Evolutionary conservation across 2,113 vertebrate species (phyloP).

Genomic region (Indri indri): DNA sequence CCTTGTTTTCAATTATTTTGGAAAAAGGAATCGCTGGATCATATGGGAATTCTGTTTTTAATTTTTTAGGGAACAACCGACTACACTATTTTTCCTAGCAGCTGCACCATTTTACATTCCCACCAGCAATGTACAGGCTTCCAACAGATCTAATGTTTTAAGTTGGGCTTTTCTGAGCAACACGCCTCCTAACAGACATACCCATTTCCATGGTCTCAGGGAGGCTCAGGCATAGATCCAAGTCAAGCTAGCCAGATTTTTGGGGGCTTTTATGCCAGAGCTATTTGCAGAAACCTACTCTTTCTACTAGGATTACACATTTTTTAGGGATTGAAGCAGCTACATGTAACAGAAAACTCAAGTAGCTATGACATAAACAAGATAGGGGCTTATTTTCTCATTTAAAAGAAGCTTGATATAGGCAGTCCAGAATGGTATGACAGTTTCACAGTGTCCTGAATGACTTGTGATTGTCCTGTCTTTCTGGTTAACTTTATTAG

Average conservation of each 20-base stretch:
- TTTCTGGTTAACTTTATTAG: not conserved
- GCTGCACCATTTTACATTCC: not conserved
- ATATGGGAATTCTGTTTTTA: not conserved
- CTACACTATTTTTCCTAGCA: not conserved
- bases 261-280: not conserved
- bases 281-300: not conserved
- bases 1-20: not conserved
- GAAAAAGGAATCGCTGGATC: not conserved
- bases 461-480: not conserved
- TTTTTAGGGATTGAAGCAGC: not conserved
- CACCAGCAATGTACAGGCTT: not conserved
- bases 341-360: not conserved
- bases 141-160: not conserved
- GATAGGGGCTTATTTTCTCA: not conserved
- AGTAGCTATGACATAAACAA: not conserved
- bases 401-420: not conserved
- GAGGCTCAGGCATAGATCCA: not conserved
- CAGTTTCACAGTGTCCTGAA: no score
- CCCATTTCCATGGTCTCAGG: not conserved
- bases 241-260: not conserved
- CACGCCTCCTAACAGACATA: not conserved
- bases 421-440: not conserved
- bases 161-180: not conserved
- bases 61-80: not conserved
- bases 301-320: not conserved